phyloP scores from a whole-genome alignment of 2,113 vertebrate genomes.

The Gymnobelideus leadbeateri region DNA sequence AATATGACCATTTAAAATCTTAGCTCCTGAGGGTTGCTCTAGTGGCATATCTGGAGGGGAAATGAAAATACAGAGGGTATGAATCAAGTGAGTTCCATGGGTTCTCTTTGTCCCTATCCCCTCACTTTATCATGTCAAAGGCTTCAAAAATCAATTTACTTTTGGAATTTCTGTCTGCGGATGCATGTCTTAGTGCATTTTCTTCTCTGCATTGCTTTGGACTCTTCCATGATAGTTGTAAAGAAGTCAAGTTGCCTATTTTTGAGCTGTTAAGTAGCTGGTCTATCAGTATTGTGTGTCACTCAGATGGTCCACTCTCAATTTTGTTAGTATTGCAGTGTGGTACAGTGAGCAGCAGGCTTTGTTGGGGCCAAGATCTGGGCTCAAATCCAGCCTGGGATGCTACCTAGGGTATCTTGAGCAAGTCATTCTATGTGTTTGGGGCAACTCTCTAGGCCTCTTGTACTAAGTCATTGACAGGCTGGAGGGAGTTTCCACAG shows the following conservation, averaged over 20 bases:
- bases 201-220: not conserved
- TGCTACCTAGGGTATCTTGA: not conserved
- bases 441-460: not conserved
- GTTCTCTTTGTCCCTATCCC: not conserved
- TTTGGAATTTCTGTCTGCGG: not conserved
- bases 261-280: not conserved
- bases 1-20: not conserved
- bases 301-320: not conserved
- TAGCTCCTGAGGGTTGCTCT: not conserved
- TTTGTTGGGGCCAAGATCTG: not conserved
- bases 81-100: not conserved
- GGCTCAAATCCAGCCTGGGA: not conserved
- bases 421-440: not conserved
- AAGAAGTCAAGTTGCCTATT: not conserved
- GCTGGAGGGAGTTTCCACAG: not conserved
- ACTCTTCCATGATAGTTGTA: not conserved
- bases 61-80: not conserved
- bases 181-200: not conserved
- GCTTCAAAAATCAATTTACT: not conserved
- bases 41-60: not conserved
- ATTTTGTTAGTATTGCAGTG: not conserved
- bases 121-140: not conserved
- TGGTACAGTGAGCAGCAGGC: not conserved
- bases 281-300: not conserved
- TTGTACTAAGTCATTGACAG: not conserved